A percentile compares a stretch with the other conserved stretches of the same genome.
phyloP scores from a whole-genome alignment of 2,888 invertebrate genomes.

The Temnothorax unifasciatus region DNA sequence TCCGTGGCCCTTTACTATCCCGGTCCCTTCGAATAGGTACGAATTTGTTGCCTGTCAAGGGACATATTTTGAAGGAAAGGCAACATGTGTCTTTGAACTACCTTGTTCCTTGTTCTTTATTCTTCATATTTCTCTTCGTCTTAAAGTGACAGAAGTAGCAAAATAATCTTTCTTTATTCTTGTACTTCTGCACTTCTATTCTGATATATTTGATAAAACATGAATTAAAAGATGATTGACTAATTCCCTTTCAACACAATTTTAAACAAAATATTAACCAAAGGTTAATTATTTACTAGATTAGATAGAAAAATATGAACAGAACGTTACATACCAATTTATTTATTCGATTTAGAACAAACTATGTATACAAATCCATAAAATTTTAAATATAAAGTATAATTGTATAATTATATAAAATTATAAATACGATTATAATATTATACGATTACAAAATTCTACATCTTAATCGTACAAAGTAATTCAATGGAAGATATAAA shows the following conservation, averaged over 20 bases:
- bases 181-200: background rate
- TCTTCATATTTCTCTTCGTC: background rate
- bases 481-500: background rate
- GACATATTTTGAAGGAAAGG: constrained; percentile 19
- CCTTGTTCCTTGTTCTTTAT: background rate
- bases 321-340: background rate
- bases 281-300: constrained; percentile 2
- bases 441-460: background rate
- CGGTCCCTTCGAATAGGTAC: constrained; percentile 29
- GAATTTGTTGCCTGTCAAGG: constrained; percentile 50
- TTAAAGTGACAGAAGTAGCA: background rate
- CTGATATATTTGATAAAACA: background rate
- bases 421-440: background rate
- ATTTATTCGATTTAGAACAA: background rate
- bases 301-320: background rate
- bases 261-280: background rate
- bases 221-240: background rate
- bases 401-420: background rate
- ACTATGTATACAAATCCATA: constrained; percentile 7
- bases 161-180: background rate
- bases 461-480: background rate
- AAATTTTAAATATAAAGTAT: background rate
- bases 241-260: background rate
- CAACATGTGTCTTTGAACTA: constrained; percentile 2
- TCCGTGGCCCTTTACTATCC: constrained; percentile 13